A percentile compares a stretch with the other conserved stretches of the same genome.
These are phyloP conservation scores for Sinosuthora webbiana DNA, from an alignment of 2,113 vertebrate species.

Conservation along the genomic window DNA sequence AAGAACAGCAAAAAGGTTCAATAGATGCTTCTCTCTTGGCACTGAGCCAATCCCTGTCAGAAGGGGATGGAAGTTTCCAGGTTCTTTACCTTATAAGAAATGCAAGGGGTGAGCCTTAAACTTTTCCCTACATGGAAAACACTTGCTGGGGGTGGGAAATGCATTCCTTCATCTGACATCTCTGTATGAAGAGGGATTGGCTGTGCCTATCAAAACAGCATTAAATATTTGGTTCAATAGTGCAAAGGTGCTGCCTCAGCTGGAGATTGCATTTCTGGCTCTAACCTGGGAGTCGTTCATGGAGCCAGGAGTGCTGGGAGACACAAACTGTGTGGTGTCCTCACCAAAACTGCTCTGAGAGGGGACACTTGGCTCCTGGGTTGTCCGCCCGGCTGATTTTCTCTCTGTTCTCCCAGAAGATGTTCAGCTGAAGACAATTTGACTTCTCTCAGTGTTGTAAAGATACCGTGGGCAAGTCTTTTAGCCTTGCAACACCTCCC, in stretches of 20 bases:
- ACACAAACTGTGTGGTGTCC: background rate
- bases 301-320: background rate
- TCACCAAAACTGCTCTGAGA: background rate
- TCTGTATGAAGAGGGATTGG: background rate
- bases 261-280: background rate
- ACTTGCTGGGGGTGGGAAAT: no score
- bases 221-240: conserved; percentile 23
- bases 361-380: background rate
- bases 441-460: background rate
- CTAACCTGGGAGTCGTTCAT: background rate
- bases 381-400: background rate
- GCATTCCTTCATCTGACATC: background rate
- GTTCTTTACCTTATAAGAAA: no score
- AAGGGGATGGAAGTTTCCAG: no score
- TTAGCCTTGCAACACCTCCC: background rate
- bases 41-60: no score
- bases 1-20: no score
- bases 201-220: background rate
- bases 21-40: no score
- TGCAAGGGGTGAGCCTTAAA: no score
- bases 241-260: background rate
- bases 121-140: no score
- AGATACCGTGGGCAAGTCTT: fast-evolving
- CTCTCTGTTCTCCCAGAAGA: background rate
- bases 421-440: background rate